Evolutionary conservation across 2,797 vertebrate genomes (phyloP).

Genomic region (Lagocephalus sceleratus): DNA sequence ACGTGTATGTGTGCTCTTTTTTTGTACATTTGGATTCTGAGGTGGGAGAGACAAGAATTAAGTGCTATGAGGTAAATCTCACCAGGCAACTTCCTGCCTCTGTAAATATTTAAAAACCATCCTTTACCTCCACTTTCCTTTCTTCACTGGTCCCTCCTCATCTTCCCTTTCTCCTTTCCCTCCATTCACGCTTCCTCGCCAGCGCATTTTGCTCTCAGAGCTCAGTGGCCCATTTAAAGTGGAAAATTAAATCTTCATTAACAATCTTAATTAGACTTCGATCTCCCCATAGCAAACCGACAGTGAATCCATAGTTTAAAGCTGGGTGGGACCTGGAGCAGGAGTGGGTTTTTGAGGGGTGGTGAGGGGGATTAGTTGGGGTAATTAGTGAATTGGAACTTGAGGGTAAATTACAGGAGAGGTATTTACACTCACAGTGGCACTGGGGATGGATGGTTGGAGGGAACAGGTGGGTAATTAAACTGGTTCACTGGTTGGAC

Average conservation of each 20-base stretch:
- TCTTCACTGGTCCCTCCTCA: neutral
- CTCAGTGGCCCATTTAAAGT: slow-evolving; percentile 68
- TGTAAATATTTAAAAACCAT: slow-evolving; percentile 17
- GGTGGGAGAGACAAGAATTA: neutral
- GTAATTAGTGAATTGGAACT: slow-evolving; percentile 63
- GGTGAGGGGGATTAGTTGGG: slow-evolving; percentile 41
- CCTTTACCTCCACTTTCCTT: neutral
- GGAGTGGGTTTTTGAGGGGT: slow-evolving; percentile 41
- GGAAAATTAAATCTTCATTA: slow-evolving; percentile 83
- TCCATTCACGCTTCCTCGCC: slow-evolving; percentile 9
- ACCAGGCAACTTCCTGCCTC: slow-evolving; percentile 8
- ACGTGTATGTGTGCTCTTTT: slow-evolving; percentile 7
- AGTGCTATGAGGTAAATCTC: slow-evolving; percentile 9
- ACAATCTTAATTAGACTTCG: slow-evolving; percentile 81
- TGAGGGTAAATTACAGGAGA: slow-evolving; percentile 52
- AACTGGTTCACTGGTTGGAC: slow-evolving; percentile 24
- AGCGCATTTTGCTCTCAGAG: slow-evolving; percentile 48
- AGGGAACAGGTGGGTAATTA: slow-evolving; percentile 36
- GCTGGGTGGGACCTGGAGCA: slow-evolving; percentile 53
- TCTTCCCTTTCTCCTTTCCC: neutral
- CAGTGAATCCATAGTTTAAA: slow-evolving; percentile 71
- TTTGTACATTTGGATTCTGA: neutral
- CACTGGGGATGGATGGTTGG: slow-evolving; percentile 8
- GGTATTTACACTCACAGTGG: slow-evolving; percentile 58
- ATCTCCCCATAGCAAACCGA: slow-evolving; percentile 66